Conservation (phyloP, 2,888 invertebrate species). For the Lampropteryx suffumata region DNA sequence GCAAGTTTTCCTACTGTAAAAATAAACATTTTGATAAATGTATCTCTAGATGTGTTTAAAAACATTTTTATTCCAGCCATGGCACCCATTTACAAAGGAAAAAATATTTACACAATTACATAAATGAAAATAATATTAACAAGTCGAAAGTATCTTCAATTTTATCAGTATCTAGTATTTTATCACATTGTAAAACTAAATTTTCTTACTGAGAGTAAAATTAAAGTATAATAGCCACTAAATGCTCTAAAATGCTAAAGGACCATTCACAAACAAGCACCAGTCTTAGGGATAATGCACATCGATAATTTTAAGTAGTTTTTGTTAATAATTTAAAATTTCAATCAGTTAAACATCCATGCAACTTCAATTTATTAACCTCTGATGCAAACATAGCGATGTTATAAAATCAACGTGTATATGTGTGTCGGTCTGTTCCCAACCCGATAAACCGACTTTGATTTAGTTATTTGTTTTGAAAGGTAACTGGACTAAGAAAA, state of each 20-base stretch:
- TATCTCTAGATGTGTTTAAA: background rate
- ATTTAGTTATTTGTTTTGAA: too few species aligned
- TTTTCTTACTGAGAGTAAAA: background rate
- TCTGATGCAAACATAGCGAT: too few species aligned
- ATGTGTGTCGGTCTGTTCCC: too few species aligned
- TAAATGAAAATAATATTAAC: constrained; percentile 1
- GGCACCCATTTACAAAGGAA: constrained; percentile 29
- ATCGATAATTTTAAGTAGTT: background rate
- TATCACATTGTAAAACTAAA: background rate
- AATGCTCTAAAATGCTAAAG: constrained; percentile 78
- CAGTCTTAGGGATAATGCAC: constrained; percentile 31
- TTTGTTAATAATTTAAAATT: background rate
- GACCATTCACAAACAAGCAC: constrained; percentile 61
- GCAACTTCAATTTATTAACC: too few species aligned
- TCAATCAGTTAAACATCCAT: too few species aligned
- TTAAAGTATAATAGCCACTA: constrained; percentile 47
- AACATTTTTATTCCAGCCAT: constrained; percentile 21
- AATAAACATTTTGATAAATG: background rate
- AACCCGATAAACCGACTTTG: too few species aligned
- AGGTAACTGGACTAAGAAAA: too few species aligned
- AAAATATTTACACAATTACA: constrained; percentile 11
- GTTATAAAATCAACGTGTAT: too few species aligned
- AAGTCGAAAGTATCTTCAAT: background rate
- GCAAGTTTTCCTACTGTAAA: background rate
- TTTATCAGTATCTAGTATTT: background rate